These are phyloP conservation scores for Pseudomyrmex sp. DNA, from an alignment of 1,140 invertebrate genomes.

Conservation along the genomic window DNA sequence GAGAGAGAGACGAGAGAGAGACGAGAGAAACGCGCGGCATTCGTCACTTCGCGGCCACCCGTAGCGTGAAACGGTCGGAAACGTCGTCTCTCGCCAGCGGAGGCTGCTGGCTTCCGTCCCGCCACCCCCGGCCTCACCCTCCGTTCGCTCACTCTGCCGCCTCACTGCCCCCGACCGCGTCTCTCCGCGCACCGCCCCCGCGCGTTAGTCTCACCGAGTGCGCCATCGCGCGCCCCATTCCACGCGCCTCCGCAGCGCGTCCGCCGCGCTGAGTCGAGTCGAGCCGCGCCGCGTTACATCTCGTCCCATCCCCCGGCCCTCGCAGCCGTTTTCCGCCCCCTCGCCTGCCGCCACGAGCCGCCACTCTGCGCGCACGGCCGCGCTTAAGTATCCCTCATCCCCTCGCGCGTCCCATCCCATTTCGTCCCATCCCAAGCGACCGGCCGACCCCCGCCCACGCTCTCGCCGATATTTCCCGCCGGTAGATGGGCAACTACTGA, in stretches of 20 bases:
- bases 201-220: constrained; percentile 35
- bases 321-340: constrained; percentile 42
- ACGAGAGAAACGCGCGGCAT: constrained; percentile 23
- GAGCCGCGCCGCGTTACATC: constrained; percentile 39
- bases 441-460: constrained; percentile 31
- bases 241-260: constrained; percentile 18
- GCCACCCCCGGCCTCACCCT: constrained; percentile 65
- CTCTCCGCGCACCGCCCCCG: background rate
- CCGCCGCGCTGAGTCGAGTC: constrained; percentile 5
- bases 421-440: constrained; percentile 30
- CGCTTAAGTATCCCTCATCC: constrained; percentile 78
- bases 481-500: constrained; percentile 58
- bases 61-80: constrained; percentile 72
- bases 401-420: constrained; percentile 46
- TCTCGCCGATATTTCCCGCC: constrained; percentile 54
- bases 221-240: constrained; percentile 52
- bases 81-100: constrained; percentile 73
- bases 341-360: constrained; percentile 65
- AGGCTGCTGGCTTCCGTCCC: constrained; percentile 77
- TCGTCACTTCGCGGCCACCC: constrained; percentile 70
- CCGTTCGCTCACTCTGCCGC: constrained; percentile 16
- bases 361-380: constrained; percentile 73
- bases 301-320: constrained; percentile 26
- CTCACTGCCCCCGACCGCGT: constrained; percentile 19
- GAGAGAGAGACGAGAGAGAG: background rate